Conservation (phyloP, 2,888 invertebrate genomes). For the Alsophila aescularia region DNA sequence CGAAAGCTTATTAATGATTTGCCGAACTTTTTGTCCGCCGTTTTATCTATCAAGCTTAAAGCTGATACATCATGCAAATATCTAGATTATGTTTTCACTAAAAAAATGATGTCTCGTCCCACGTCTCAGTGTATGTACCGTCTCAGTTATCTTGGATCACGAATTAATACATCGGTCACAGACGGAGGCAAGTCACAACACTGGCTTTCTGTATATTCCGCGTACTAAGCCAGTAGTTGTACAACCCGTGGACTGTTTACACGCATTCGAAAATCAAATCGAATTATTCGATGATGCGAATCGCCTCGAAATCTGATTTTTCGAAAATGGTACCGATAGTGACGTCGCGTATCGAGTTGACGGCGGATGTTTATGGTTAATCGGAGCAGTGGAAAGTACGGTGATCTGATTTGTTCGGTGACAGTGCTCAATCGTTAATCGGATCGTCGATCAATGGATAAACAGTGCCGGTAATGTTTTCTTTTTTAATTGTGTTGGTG, state of each 20-base stretch:
- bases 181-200: constrained; percentile 48
- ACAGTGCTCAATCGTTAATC: constrained; percentile 41
- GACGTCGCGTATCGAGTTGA: constrained; percentile 35
- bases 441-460: constrained; percentile 40
- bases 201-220: constrained; percentile 48
- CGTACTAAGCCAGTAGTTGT: constrained; percentile 64
- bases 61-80: constrained; percentile 43
- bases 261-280: constrained; percentile 58
- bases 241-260: constrained; percentile 65
- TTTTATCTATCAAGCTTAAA: constrained; percentile 20
- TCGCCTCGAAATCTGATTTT: constrained; percentile 36
- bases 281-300: constrained; percentile 5
- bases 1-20: constrained; percentile 33
- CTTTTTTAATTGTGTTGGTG: constrained; percentile 29
- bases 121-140: too few species aligned
- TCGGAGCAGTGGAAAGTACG: constrained; percentile 47
- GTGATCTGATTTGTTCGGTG: constrained; percentile 23
- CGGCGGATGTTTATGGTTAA: constrained; percentile 49
- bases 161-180: constrained; percentile 59
- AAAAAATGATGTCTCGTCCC: constrained; percentile 54
- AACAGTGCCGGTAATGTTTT: constrained; percentile 42
- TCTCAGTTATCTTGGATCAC: constrained; percentile 64
- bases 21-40: constrained; percentile 22
- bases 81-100: constrained; percentile 41
- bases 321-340: constrained; percentile 42